A percentile compares a stretch with the other conserved stretches of the same genome.
Evolutionary conservation across 2,113 vertebrate species (phyloP).

Genomic region (Antechinus flavipes): DNA sequence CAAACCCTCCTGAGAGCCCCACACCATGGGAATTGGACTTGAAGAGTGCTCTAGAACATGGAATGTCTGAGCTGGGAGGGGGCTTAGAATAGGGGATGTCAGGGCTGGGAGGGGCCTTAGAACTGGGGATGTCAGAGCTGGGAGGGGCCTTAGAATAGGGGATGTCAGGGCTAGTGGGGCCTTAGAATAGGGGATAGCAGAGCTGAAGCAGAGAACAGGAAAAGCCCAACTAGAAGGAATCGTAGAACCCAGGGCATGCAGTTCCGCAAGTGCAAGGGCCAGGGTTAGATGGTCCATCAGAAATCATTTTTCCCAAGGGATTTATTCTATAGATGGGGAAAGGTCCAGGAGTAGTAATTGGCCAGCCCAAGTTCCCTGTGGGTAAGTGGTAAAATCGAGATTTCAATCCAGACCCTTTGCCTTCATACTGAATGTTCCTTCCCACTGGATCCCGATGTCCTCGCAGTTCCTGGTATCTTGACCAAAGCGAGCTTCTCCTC

Average conservation of each 20-base stretch:
- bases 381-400: no score
- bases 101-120: no score
- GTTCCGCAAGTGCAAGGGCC: background rate
- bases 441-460: background rate
- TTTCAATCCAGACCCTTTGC: background rate
- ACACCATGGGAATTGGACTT: background rate
- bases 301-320: background rate
- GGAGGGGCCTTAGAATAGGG: no score
- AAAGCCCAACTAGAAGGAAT: background rate
- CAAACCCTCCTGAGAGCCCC: background rate
- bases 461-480: background rate
- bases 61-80: background rate
- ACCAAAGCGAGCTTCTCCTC: background rate
- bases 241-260: background rate
- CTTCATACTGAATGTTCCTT: background rate
- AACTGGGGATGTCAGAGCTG: no score
- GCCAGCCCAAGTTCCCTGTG: no score
- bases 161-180: no score
- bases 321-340: background rate
- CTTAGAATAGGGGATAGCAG: background rate
- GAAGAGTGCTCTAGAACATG: background rate
- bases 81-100: no score
- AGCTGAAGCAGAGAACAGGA: background rate
- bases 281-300: background rate
- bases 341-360: background rate